Evolutionary conservation across 1,140 invertebrate species (phyloP).

Genomic region (Metaphire vulgaris): DNA sequence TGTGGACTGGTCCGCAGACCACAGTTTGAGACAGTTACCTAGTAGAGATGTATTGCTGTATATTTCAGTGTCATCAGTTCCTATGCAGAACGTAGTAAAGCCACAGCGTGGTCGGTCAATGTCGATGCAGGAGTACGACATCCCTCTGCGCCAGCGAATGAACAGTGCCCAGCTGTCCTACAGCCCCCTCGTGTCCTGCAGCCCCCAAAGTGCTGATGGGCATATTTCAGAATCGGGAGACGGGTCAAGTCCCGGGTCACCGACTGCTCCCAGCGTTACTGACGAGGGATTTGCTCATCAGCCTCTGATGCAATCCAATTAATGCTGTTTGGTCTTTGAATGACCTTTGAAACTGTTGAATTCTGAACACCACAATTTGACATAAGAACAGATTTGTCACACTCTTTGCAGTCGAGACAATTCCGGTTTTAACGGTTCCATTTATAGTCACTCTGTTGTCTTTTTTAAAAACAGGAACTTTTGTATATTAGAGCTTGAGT

Average conservation of each 20-base stretch:
- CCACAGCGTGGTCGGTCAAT: constrained; percentile 47
- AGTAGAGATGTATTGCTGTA: no score
- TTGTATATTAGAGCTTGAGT: no score
- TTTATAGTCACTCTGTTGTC: no score
- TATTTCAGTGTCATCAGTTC: constrained; percentile 28
- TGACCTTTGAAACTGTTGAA: no score
- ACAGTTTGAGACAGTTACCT: no score
- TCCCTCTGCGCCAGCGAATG: constrained; percentile 50
- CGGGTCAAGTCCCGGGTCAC: neutral
- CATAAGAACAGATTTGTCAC: no score
- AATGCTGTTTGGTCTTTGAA: no score
- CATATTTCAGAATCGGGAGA: neutral
- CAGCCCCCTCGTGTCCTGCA: constrained; percentile 6
- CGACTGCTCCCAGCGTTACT: neutral
- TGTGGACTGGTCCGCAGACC: no score
- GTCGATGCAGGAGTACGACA: constrained; percentile 75
- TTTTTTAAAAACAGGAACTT: no score
- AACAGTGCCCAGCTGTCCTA: constrained; percentile 17
- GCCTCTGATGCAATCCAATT: neutral
- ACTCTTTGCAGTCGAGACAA: no score
- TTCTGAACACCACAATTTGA: no score
- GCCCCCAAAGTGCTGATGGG: neutral
- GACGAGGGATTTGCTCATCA: neutral
- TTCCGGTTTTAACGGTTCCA: no score
- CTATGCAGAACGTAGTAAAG: constrained; percentile 30